Evolutionary conservation across 2,797 vertebrate species (phyloP).

Genomic region (Sternarchorhynchus goeldii): DNA sequence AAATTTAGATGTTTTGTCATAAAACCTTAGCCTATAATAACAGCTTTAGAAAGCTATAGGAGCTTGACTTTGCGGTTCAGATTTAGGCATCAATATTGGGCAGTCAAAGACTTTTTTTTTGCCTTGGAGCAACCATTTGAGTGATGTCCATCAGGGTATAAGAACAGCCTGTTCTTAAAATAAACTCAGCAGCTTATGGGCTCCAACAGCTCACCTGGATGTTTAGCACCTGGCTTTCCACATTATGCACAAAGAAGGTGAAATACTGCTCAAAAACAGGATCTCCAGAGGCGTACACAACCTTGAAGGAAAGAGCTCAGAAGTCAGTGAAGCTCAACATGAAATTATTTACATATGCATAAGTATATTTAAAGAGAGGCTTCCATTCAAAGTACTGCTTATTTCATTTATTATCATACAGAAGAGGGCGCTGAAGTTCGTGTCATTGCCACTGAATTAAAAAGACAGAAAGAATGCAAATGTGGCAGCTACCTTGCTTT

Average conservation of each 20-base stretch:
- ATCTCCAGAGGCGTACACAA: constrained; percentile 81
- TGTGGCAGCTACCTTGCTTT: constrained; percentile 84
- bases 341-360: too few relatives aligned
- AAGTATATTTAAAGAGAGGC: too few relatives aligned
- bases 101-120: too few relatives aligned
- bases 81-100: too few relatives aligned
- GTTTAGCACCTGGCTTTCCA: constrained; percentile 79
- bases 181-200: not conserved
- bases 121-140: too few relatives aligned
- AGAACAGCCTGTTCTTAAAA: not conserved
- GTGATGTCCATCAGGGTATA: too few relatives aligned
- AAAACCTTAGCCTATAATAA: too few relatives aligned
- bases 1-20: too few relatives aligned
- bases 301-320: constrained; percentile 66
- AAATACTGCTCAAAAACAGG: constrained; percentile 90
- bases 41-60: too few relatives aligned
- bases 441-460: not conserved
- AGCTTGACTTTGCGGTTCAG: too few relatives aligned
- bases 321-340: too few relatives aligned
- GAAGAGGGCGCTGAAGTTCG: not conserved
- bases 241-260: constrained; percentile 86
- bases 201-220: constrained; percentile 78
- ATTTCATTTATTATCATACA: not conserved
- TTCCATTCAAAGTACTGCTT: not conserved
- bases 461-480: constrained; percentile 30